Conservation (phyloP, 2,113 vertebrate genomes). For the Indicator maculatus region DNA sequence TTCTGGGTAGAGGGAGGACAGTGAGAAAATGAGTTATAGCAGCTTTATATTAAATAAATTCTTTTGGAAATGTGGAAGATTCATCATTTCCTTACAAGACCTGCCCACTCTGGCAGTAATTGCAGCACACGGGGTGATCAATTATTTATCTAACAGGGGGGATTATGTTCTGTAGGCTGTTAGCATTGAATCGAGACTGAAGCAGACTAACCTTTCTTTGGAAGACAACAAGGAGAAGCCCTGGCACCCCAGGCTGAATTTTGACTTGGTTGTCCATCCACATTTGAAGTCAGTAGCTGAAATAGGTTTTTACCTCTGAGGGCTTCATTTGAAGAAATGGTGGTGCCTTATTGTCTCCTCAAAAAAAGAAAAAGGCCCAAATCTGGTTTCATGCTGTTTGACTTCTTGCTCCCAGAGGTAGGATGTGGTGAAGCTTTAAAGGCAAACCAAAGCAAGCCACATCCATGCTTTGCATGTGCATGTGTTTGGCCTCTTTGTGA, state of each 20-base stretch:
- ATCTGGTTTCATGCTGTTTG: neutral
- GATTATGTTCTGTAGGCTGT: neutral
- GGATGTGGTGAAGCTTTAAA: neutral
- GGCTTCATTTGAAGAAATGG: neutral
- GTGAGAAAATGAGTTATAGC: conserved; percentile 26
- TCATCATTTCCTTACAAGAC: conserved; percentile 21
- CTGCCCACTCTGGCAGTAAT: conserved; percentile 18
- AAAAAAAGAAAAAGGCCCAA: neutral
- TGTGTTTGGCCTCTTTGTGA: neutral
- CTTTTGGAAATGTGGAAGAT: neutral
- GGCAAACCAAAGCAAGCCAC: neutral
- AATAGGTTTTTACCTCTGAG: neutral
- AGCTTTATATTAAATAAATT: conserved; percentile 35
- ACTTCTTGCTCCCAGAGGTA: neutral
- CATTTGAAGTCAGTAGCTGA: neutral
- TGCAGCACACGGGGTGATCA: conserved; percentile 6
- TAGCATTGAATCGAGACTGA: neutral
- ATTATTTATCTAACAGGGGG: conserved; percentile 22
- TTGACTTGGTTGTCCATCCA: neutral
- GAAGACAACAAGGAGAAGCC: neutral
- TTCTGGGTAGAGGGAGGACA: neutral
- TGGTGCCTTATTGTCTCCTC: neutral
- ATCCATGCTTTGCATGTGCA: neutral
- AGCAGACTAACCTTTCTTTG: neutral
- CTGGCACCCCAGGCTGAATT: neutral